Base-by-base conservation (phyloP, 2,888 invertebrate species). In the Ischnus inquisitorius region DNA sequence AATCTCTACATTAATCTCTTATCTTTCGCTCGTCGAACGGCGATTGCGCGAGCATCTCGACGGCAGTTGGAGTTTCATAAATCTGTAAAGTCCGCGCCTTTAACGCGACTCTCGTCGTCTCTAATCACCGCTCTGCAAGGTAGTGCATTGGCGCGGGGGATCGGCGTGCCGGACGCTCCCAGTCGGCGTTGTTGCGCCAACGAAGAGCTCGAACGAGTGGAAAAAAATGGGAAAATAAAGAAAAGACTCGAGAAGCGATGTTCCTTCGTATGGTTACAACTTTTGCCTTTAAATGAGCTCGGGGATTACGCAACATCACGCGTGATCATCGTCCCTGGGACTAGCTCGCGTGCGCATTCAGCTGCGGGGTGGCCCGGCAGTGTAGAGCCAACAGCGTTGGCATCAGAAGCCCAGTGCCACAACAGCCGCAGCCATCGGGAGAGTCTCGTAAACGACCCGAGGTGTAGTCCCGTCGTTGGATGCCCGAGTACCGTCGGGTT, bases 401-500 rank as follows among this genome's bases (percentile, higher is more conserved):
- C 39, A 46, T 39, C 48, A 14, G 72, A 39, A 14, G 72, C 43
- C 71, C 34, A 69, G 75, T 48, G 69, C 34, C 6, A 34, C 57
- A 78, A 68, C 72, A 71, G 46, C 68, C 22, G 57, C 19, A 69
- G 72, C 71, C 69, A 34, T 74, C 62, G 64, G 68, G 79, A 88
- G 84, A 88, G 84, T 85, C 88, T 89, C 90, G 88, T 90, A 89
- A 91, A 90, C 89, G 89, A 90, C 85, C 34, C 86, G 81, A 87
- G 85, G 87, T 88, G 88, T 89, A 90, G 88, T 4, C 90, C 87
- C 10, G 89, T 86, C 88, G 89, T 89, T 86, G 90, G 88, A 0
- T 90, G 85, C 85, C 81, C 84, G 48, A 68, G 67, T 80, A 64
- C 51, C 76, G 76, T 68, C 83, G 67, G 83, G 76, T 80, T 80